Conservation (phyloP, 2,888 invertebrate species). For the Lampropteryx suffumata region DNA sequence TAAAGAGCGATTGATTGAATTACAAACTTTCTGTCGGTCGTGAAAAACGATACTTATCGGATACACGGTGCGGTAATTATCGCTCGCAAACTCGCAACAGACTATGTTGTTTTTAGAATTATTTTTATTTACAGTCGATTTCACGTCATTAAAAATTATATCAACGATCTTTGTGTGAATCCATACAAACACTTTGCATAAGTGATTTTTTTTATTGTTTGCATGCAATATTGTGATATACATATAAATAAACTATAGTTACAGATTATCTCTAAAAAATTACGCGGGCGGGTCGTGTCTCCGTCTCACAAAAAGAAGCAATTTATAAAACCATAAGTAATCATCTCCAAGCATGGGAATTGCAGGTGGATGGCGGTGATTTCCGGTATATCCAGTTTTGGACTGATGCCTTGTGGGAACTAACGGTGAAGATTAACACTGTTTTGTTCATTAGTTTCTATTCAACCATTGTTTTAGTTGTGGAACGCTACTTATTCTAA, state of each 20-base stretch:
- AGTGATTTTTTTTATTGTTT: too few species aligned
- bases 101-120: slow-evolving; percentile 28
- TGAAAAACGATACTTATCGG: slow-evolving; percentile 45
- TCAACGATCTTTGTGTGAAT: too few species aligned
- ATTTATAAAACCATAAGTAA: slow-evolving; percentile 37
- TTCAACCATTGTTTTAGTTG: slow-evolving; percentile 28
- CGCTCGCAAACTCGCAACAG: slow-evolving; percentile 24
- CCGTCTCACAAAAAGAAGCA: slow-evolving; percentile 34
- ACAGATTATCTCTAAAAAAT: too few species aligned
- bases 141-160: too few species aligned
- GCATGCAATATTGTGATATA: too few species aligned
- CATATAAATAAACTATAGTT: too few species aligned
- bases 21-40: slow-evolving; percentile 60
- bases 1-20: slow-evolving; percentile 62
- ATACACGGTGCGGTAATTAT: slow-evolving; percentile 29
- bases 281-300: too few species aligned
- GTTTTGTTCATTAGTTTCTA: slow-evolving; percentile 36
- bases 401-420: slow-evolving; percentile 73
- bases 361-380: slow-evolving; percentile 58
- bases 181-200: too few species aligned
- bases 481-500: slow-evolving; percentile 6
- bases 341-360: slow-evolving; percentile 44
- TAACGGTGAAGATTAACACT: slow-evolving; percentile 52
- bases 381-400: slow-evolving; percentile 78
- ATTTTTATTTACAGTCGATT: too few species aligned